phyloP scores from a whole-genome alignment of 1,140 invertebrate genomes.

The Polypedilum pembai region DNA sequence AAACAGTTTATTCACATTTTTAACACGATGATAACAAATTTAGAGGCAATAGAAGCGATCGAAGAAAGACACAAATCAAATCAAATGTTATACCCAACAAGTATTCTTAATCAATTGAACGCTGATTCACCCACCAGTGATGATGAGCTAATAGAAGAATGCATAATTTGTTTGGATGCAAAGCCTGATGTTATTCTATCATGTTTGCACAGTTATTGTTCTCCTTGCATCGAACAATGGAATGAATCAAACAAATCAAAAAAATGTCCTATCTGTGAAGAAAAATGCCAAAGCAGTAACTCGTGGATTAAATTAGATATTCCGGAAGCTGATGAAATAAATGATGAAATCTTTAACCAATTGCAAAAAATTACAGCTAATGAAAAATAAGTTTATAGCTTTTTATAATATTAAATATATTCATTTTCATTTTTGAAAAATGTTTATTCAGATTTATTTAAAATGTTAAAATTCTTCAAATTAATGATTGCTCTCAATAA shows the following conservation, averaged over 20 bases:
- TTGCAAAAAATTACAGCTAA: not conserved
- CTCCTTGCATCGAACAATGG: constrained; percentile 62
- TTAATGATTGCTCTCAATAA: not conserved
- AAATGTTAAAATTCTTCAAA: not conserved
- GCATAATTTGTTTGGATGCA: constrained; percentile 63
- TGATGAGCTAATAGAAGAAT: constrained; percentile 58
- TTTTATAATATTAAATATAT: too few relatives aligned
- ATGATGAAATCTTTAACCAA: constrained; percentile 46
- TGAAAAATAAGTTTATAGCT: not conserved
- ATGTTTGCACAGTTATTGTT: constrained; percentile 60
- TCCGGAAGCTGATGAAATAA: constrained; percentile 54
- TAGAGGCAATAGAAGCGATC: constrained; percentile 35
- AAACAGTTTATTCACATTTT: constrained; percentile 53
- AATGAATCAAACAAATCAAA: constrained; percentile 47
- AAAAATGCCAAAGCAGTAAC: constrained; percentile 52
- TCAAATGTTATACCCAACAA: constrained; percentile 37
- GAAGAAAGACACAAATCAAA: constrained; percentile 32
- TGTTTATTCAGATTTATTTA: not conserved
- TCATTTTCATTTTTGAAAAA: not conserved
- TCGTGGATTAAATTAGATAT: constrained; percentile 59
- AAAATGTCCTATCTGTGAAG: constrained; percentile 61
- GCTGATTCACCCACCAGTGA: constrained; percentile 33
- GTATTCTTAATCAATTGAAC: constrained; percentile 41
- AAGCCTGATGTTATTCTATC: constrained; percentile 57
- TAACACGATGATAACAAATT: constrained; percentile 43